A percentile compares a stretch with the other conserved stretches of the same genome.
phyloP scores from a whole-genome alignment of 1,140 invertebrate genomes.

The Gonatopus flavifemur region DNA sequence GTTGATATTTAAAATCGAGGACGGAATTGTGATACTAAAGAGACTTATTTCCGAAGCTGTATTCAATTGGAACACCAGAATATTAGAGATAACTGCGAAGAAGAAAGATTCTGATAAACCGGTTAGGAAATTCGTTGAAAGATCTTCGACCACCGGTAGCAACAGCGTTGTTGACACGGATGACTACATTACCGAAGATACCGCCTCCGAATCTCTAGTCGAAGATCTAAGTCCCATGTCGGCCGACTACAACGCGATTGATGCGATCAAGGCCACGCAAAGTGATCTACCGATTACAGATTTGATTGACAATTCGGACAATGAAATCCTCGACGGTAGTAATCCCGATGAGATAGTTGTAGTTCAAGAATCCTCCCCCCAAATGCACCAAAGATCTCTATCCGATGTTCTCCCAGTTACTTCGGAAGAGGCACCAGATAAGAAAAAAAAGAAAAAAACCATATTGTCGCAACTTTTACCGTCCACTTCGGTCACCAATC shows the following conservation, averaged over 20 bases:
- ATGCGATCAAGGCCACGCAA: conserved; percentile 40
- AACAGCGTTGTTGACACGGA: conserved; percentile 38
- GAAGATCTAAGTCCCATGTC: conserved; percentile 52
- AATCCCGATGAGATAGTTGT: conserved; percentile 48
- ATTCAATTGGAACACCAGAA: conserved; percentile 67
- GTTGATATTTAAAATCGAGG: conserved; percentile 59
- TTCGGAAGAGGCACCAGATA: conserved; percentile 55
- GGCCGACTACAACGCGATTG: conserved; percentile 53
- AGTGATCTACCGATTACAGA: conserved; percentile 24
- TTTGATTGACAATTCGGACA: conserved; percentile 41
- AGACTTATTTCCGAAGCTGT: conserved; percentile 67
- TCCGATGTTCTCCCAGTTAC: conserved; percentile 53
- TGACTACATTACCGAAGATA: conserved; percentile 52
- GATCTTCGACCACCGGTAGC: conserved; percentile 26
- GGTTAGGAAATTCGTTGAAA: conserved; percentile 45
- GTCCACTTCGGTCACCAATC: conserved; percentile 52
- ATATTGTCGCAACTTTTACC: conserved; percentile 71
- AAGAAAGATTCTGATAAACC: conserved; percentile 62
- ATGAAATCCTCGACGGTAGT: conserved; percentile 33
- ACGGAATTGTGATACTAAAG: conserved; percentile 67
- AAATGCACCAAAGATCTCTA: conserved; percentile 52
- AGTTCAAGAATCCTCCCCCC: conserved; percentile 45
- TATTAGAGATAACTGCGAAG: conserved; percentile 51
- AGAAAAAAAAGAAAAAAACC: conserved; percentile 69
- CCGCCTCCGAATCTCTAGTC: conserved; percentile 48